Base-by-base conservation (phyloP, 2,888 invertebrate species). In the Idaea biselata region DNA sequence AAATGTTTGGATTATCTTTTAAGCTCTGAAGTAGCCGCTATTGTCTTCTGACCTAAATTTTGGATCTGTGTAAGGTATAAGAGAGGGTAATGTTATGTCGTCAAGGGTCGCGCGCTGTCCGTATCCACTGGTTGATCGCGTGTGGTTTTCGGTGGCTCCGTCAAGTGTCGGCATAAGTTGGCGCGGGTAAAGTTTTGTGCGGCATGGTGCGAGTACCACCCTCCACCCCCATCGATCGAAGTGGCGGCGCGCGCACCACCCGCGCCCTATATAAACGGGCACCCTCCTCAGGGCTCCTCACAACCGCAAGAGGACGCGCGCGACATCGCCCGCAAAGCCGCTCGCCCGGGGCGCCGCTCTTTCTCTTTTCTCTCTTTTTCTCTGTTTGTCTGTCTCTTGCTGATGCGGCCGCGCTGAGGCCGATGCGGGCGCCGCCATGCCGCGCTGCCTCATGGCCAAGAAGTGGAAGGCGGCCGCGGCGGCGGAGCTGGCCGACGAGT, bases 371-470 rank as follows among this genome's bases (percentile, higher is more conserved):
- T 87, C 89, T 89, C 86, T 88, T 87, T 93, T 89, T 89, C 87
- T 92, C 90, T 89, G 86, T 90, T 89, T 87, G 87, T 91, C 89
- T 92, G 84, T 91, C 86, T 93, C 86, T 89, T 84, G 84, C 85
- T 88, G 83, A 91, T 91, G 91, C 86, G 89, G 91, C 82, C 88
- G 89, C 88, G 89, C 88, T 90, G 89, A 89, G 87, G 91, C 90
- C 85, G 91, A 91, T 93, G 90, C 89, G 86, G 89, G 93, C 92
- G 89, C 91, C 93, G 94, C 93, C 89, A 97, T 97, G 97, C 97
- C 97, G 93, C 97, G 97, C 90, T 97, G 97, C 94, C 95, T 97
- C 91, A 97, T 97, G 97, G 97, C 97, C 83, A 97, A 97, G 94
- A 97, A 97, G 94, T 97, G 97, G 97, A 97, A 97, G 95, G 96